Percentiles rank a stretch among this genome's conserved stretches.
Evolutionary conservation across 1,140 invertebrate genomes (phyloP).

Genomic region (Pseudachorutes palmiensis): DNA sequence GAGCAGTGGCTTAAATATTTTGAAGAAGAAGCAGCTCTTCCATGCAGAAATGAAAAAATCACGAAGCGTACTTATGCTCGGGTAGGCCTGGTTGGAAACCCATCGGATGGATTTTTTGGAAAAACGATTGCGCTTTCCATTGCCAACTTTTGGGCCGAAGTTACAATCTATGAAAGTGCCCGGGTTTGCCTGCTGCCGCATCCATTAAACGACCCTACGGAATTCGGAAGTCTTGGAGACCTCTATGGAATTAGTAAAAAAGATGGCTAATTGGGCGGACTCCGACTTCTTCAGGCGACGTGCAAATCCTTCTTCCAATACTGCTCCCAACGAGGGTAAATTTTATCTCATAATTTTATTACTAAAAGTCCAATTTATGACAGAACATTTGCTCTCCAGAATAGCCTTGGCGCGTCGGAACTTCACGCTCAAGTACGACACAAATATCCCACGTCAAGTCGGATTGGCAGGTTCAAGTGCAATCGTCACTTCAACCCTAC

Average conservation of each 20-base stretch:
- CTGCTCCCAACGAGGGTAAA: slow-evolving; percentile 39
- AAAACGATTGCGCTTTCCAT: slow-evolving; percentile 41
- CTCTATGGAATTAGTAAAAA: slow-evolving; percentile 39
- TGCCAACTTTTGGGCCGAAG: slow-evolving; percentile 42
- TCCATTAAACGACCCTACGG: slow-evolving; percentile 41
- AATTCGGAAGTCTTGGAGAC: slow-evolving; percentile 40
- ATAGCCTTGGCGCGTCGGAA: slow-evolving; percentile 39
- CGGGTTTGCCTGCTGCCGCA: slow-evolving; percentile 39
- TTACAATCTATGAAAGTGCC: slow-evolving; percentile 39
- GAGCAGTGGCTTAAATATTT: slow-evolving; percentile 38
- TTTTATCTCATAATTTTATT: not conserved
- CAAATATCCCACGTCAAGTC: slow-evolving; percentile 42
- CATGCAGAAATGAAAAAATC: slow-evolving; percentile 19
- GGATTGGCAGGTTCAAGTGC: slow-evolving; percentile 41
- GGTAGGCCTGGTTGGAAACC: slow-evolving; percentile 41
- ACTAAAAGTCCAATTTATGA: not conserved
- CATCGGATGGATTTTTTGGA: slow-evolving; percentile 41
- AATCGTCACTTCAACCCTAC: slow-evolving; percentile 40
- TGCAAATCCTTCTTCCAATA: slow-evolving; percentile 41
- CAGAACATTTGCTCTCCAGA: not conserved
- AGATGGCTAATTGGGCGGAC: slow-evolving; percentile 41
- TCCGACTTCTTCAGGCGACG: slow-evolving; percentile 41
- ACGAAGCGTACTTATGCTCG: slow-evolving; percentile 39
- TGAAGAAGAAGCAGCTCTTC: slow-evolving; percentile 23
- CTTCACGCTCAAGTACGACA: slow-evolving; percentile 42